phyloP scores from a whole-genome alignment of 1,140 invertebrate species.

The Temnothorax longispinosus region DNA sequence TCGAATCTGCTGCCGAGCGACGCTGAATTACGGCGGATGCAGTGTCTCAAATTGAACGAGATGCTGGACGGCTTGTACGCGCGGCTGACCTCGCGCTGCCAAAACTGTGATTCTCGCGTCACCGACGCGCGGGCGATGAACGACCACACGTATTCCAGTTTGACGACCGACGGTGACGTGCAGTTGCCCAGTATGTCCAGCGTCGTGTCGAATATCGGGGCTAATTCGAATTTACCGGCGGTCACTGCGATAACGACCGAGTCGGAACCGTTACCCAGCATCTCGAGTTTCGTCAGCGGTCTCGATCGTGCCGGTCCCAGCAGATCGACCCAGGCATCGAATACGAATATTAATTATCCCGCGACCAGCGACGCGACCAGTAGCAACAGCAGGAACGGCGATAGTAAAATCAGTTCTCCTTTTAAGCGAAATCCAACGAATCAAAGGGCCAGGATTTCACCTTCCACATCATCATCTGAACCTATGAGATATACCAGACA shows the following conservation, averaged over 20 bases:
- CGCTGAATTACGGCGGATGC: slow-evolving; percentile 66
- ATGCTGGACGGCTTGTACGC: slow-evolving; percentile 60
- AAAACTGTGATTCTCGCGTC: slow-evolving; percentile 36
- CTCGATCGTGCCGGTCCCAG: neutral
- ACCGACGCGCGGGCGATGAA: slow-evolving; percentile 20
- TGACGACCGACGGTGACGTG: slow-evolving; percentile 52
- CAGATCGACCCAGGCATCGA: slow-evolving; percentile 7
- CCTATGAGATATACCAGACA: slow-evolving; percentile 35
- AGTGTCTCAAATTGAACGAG: slow-evolving; percentile 57
- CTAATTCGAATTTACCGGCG: slow-evolving; percentile 43
- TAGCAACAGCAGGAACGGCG: neutral
- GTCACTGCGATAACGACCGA: slow-evolving; percentile 25
- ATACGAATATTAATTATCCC: neutral
- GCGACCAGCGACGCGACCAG: neutral
- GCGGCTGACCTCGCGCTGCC: slow-evolving; percentile 25
- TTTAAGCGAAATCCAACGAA: slow-evolving; percentile 46
- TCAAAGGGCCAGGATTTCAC: slow-evolving; percentile 48
- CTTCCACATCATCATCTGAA: slow-evolving; percentile 40
- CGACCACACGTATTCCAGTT: slow-evolving; percentile 79
- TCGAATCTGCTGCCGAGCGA: slow-evolving; percentile 70
- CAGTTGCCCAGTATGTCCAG: slow-evolving; percentile 73
- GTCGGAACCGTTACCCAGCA: slow-evolving; percentile 37
- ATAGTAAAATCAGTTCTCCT: neutral
- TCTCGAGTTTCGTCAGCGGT: slow-evolving; percentile 38
- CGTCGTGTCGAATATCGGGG: slow-evolving; percentile 66